These are phyloP conservation scores for Melanaphis sacchari DNA, from an alignment of 1,140 invertebrate genomes.

Conservation along the genomic window DNA sequence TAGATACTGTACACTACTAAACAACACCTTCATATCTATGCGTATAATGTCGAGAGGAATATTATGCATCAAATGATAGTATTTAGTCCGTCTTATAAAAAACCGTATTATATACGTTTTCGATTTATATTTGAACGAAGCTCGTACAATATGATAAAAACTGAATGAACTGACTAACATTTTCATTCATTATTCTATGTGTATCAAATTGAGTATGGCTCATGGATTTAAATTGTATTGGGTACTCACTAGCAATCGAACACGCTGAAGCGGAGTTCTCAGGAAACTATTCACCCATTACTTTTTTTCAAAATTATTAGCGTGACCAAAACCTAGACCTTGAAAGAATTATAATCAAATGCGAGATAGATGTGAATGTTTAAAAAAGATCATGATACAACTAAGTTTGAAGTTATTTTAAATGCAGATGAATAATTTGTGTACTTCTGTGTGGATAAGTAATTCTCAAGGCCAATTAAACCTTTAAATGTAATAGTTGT, in stretches of 20 bases:
- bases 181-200: constrained; percentile 22
- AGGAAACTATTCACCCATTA: constrained; percentile 26
- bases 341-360: constrained; percentile 43
- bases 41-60: not conserved
- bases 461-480: constrained; percentile 17
- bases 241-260: not conserved
- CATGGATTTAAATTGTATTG: not conserved
- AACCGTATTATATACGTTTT: constrained; percentile 3
- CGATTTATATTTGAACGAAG: not conserved
- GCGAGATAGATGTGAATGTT: not conserved
- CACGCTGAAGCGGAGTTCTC: not conserved
- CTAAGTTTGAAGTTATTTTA: constrained; percentile 10
- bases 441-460: not conserved
- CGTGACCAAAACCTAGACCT: constrained; percentile 43
- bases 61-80: not conserved
- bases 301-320: constrained; percentile 36
- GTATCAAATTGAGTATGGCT: not conserved
- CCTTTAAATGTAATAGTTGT: not conserved
- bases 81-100: not conserved
- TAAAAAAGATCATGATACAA: constrained; percentile 21
- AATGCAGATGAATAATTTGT: constrained; percentile 17
- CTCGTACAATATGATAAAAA: not conserved
- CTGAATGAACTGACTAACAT: not conserved
- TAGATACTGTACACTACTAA: not conserved
- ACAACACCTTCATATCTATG: not conserved